Conservation (phyloP, 2,797 vertebrate species). For the Tinamus major region DNA sequence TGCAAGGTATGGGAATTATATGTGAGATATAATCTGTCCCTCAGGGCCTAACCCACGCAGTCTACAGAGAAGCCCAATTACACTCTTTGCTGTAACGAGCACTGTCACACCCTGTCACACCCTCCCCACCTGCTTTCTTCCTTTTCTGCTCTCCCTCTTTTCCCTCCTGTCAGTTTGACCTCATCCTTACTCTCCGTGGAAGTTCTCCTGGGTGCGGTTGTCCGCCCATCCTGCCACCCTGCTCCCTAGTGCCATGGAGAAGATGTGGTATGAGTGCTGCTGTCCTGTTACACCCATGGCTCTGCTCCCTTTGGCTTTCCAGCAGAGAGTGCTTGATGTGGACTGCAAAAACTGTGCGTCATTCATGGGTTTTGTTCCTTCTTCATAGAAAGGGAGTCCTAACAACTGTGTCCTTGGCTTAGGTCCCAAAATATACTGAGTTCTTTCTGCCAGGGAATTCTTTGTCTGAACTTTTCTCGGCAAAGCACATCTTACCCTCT, state of each 20-base stretch:
- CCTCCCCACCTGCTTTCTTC: not conserved
- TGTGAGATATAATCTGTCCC: slow-evolving; percentile 47
- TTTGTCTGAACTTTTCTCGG: not conserved
- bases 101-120: slow-evolving; percentile 5
- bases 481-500: not conserved
- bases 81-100: not conserved
- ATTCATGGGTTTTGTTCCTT: not conserved
- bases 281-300: not conserved
- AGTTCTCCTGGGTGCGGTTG: not conserved
- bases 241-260: not conserved
- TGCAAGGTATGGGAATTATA: slow-evolving; percentile 33
- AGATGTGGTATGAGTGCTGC: not conserved
- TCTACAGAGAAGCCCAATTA: slow-evolving; percentile 47
- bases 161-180: not conserved
- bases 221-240: not conserved
- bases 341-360: not conserved
- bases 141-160: not conserved
- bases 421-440: not conserved
- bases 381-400: not conserved
- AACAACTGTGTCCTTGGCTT: not conserved
- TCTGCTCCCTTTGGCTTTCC: not conserved
- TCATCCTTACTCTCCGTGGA: not conserved
- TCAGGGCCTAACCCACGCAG: slow-evolving; percentile 47
- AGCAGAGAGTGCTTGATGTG: not conserved
- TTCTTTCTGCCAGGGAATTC: not conserved